Evolutionary conservation across 1,140 invertebrate genomes (phyloP).

Genomic region (Ostrea denselamellosa): DNA sequence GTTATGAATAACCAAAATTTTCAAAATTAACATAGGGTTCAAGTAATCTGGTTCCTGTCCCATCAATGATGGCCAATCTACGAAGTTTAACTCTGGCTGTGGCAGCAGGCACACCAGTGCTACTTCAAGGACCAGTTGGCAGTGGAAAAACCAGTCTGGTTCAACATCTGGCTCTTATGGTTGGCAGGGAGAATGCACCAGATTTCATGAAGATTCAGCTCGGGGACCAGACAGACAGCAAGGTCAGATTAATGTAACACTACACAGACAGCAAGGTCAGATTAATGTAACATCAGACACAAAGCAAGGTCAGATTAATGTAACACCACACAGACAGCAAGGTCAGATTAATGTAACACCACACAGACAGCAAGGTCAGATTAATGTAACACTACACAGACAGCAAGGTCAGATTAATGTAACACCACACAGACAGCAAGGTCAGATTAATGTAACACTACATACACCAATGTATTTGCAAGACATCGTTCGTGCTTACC

Average conservation of each 20-base stretch:
- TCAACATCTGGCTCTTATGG: slow-evolving; percentile 90
- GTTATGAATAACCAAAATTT: no score
- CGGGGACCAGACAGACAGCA: slow-evolving; percentile 98
- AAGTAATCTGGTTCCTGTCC: slow-evolving; percentile 70
- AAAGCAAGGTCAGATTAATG: no score
- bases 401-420: no score
- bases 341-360: no score
- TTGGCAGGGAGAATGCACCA: slow-evolving; percentile 82
- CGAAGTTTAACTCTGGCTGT: slow-evolving; percentile 75
- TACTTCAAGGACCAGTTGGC: slow-evolving; percentile 94
- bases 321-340: no score
- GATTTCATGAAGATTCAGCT: slow-evolving; percentile 90
- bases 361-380: no score
- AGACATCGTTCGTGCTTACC: no score
- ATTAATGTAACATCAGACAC: neutral
- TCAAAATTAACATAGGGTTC: neutral
- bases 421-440: no score
- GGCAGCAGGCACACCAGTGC: slow-evolving; percentile 82
- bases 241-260: slow-evolving; percentile 78
- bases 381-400: no score
- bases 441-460: no score
- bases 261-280: neutral
- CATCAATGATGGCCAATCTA: slow-evolving; percentile 72
- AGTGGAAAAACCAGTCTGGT: slow-evolving; percentile 96
- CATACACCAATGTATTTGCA: no score